Evolutionary conservation across 2,113 vertebrate genomes (phyloP).

Genomic region (Ceyx melanurus): DNA sequence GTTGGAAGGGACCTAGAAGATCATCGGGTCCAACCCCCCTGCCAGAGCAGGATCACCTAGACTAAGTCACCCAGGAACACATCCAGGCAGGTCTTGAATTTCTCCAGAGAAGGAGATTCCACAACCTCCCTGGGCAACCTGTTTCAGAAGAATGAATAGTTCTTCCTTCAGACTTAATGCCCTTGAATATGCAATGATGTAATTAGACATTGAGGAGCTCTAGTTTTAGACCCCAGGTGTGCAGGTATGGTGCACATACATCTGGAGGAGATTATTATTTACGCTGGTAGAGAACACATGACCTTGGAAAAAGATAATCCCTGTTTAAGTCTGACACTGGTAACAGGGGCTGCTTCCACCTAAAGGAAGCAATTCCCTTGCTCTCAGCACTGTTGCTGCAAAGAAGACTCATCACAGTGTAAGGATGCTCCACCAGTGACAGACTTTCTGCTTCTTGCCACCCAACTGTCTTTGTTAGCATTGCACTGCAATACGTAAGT

Average conservation of each 20-base stretch:
- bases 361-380: background rate
- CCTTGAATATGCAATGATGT: background rate
- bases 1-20: too few relatives aligned
- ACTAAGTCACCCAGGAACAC: too few relatives aligned
- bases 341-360: background rate
- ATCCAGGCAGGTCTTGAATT: too few relatives aligned
- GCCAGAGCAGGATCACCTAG: too few relatives aligned
- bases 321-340: background rate
- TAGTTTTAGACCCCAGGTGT: background rate
- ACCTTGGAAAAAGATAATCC: background rate
- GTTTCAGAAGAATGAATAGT: background rate
- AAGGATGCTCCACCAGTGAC: background rate
- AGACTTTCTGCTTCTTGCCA: background rate
- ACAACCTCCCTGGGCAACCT: too few relatives aligned
- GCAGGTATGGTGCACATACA: background rate
- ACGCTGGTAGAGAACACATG: background rate
- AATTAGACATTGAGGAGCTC: background rate
- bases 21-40: too few relatives aligned
- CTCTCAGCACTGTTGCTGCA: background rate
- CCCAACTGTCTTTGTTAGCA: background rate
- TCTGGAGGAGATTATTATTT: background rate
- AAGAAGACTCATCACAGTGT: background rate
- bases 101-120: too few relatives aligned
- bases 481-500: background rate
- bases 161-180: slow-evolving; percentile 22